Conservation (phyloP, 2,888 invertebrate species). For the Lordiphosa andalusiaca region DNA sequence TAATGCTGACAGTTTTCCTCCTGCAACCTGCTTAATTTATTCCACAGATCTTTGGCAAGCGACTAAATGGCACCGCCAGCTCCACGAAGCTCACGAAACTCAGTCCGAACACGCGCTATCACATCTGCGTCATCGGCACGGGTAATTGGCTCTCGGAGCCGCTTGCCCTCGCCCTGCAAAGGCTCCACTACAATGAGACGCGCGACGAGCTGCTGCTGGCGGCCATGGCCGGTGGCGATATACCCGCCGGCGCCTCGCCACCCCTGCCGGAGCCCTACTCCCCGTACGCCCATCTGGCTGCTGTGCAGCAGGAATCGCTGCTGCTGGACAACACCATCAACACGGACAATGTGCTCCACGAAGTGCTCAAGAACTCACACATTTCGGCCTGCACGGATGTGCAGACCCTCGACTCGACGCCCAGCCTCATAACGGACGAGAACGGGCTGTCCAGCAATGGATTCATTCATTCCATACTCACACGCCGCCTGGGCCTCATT, state of each 20-base stretch:
- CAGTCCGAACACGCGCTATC: slow-evolving; percentile 89
- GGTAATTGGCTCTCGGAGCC: slow-evolving; percentile 85
- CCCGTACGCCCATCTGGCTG: slow-evolving; percentile 53
- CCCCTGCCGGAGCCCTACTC: slow-evolving; percentile 55
- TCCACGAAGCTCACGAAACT: slow-evolving; percentile 88
- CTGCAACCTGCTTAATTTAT: slow-evolving; percentile 54
- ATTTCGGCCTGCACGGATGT: slow-evolving; percentile 89
- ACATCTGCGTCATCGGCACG: slow-evolving; percentile 92
- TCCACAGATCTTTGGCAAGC: slow-evolving; percentile 87
- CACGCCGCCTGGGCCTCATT: slow-evolving; percentile 90
- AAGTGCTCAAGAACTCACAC: slow-evolving; percentile 85
- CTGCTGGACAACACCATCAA: slow-evolving; percentile 83
- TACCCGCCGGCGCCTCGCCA: slow-evolving; percentile 21
- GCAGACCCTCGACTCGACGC: slow-evolving; percentile 87
- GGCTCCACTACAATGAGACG: slow-evolving; percentile 76
- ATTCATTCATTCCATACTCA: slow-evolving; percentile 88
- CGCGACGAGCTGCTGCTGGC: slow-evolving; percentile 55
- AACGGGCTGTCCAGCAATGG: slow-evolving; percentile 84
- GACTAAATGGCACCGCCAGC: slow-evolving; percentile 87
- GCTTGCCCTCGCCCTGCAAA: slow-evolving; percentile 76
- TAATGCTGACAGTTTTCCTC: slow-evolving; percentile 35
- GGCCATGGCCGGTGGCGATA: slow-evolving; percentile 19
- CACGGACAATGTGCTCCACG: slow-evolving; percentile 81
- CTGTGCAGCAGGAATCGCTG: slow-evolving; percentile 46
- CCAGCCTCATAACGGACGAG: slow-evolving; percentile 82